phyloP scores from a whole-genome alignment of 2,888 invertebrate species.

The Sphaerophoria taeniata region DNA sequence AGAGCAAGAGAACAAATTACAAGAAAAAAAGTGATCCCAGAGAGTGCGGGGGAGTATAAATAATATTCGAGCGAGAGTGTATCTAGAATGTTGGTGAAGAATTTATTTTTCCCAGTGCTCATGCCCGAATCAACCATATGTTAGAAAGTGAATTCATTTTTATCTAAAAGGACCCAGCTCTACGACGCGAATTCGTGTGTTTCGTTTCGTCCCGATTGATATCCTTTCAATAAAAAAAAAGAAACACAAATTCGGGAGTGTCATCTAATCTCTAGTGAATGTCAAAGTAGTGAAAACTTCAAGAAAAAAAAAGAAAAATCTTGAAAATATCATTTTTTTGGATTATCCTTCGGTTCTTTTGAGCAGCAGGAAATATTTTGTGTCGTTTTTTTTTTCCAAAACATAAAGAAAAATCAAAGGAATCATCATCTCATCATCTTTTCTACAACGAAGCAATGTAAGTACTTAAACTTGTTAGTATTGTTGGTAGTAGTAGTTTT shows the following conservation, averaged over 20 bases:
- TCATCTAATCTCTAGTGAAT: constrained; percentile 19
- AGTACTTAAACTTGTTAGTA: constrained; percentile 26
- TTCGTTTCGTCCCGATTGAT: background rate
- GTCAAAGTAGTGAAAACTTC: constrained; percentile 48
- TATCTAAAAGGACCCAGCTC: constrained; percentile 46
- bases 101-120: constrained; percentile 20
- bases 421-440: constrained; percentile 52
- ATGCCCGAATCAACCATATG: constrained; percentile 53
- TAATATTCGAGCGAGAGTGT: constrained; percentile 29
- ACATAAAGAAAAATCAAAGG: constrained; percentile 23
- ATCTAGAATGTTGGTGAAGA: constrained; percentile 17
- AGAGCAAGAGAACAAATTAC: constrained; percentile 11
- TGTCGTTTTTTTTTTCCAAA: constrained; percentile 5
- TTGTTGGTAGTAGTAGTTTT: no score
- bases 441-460: constrained; percentile 72
- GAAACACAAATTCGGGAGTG: constrained; percentile 40
- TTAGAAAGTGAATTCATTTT: constrained; percentile 55
- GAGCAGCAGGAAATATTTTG: constrained; percentile 34
- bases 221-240: background rate
- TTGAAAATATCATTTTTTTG: constrained; percentile 37
- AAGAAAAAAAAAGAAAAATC: constrained; percentile 25
- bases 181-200: constrained; percentile 54
- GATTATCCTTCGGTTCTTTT: constrained; percentile 54
- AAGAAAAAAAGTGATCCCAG: background rate
- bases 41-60: constrained; percentile 23